Percentiles rank a stretch among this genome's conserved stretches.
Evolutionary conservation across 2,888 invertebrate species (phyloP).

Genomic region (Chrysotoxum bicinctum): DNA sequence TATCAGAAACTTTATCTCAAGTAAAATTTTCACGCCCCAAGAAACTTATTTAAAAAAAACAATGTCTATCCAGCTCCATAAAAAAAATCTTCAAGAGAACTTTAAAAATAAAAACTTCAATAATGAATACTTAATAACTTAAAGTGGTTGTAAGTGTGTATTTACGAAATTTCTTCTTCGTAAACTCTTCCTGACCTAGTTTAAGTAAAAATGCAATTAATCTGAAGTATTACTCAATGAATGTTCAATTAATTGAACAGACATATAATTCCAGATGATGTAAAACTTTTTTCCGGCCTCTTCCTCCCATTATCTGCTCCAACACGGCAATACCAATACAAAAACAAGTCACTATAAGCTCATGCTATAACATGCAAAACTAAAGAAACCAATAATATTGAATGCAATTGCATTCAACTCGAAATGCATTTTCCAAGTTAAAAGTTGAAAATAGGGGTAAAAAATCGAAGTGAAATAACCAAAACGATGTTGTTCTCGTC

Average conservation of each 20-base stretch:
- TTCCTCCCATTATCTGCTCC: background rate
- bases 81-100: background rate
- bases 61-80: background rate
- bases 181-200: constrained; percentile 49
- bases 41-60: background rate
- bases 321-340: background rate
- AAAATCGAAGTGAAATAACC: constrained; percentile 14
- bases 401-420: constrained; percentile 37
- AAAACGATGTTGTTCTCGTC: constrained; percentile 9
- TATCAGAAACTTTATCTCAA: background rate
- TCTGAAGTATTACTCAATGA: constrained; percentile 55
- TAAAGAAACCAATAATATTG: constrained; percentile 13
- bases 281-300: background rate
- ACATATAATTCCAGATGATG: constrained; percentile 36
- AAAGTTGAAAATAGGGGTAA: background rate
- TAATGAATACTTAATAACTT: constrained; percentile 37
- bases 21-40: background rate
- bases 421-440: constrained; percentile 17
- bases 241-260: constrained; percentile 45
- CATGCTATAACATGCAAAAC: background rate
- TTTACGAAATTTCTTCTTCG: constrained; percentile 9
- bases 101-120: background rate
- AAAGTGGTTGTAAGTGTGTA: constrained; percentile 22
- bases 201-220: constrained; percentile 55
- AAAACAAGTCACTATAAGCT: background rate